A percentile compares a stretch with the other conserved stretches of the same genome.
Evolutionary conservation across 2,888 invertebrate species (phyloP).

Genomic region (Agrotis exclamationis): DNA sequence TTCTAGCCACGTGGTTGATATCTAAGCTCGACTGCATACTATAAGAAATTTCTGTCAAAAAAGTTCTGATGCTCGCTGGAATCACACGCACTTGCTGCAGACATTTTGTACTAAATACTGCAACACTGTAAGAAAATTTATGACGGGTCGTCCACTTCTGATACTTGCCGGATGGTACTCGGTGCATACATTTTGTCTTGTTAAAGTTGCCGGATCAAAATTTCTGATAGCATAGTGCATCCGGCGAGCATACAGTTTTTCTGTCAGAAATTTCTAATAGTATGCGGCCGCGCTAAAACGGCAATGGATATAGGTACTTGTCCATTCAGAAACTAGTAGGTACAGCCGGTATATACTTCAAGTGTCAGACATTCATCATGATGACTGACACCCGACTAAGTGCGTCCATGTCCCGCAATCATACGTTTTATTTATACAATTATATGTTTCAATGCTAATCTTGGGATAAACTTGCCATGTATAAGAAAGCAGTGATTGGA

Average conservation of each 20-base stretch:
- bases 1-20: constrained; percentile 53
- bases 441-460: constrained; percentile 60
- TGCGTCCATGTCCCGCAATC: constrained; percentile 55
- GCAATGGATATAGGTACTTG: constrained; percentile 59
- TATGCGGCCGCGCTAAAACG: constrained; percentile 16
- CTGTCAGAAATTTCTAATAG: too few relatives aligned
- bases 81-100: too few relatives aligned
- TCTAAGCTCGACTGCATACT: constrained; percentile 9
- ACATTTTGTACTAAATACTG: too few relatives aligned
- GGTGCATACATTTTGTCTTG: too few relatives aligned
- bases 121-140: too few relatives aligned
- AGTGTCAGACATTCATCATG: constrained; percentile 61
- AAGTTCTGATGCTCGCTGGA: too few relatives aligned
- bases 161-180: too few relatives aligned
- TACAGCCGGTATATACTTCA: constrained; percentile 59
- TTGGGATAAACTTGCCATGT: constrained; percentile 40
- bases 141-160: too few relatives aligned
- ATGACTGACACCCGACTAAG: constrained; percentile 57
- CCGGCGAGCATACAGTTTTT: too few relatives aligned
- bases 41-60: too few relatives aligned
- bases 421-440: constrained; percentile 62
- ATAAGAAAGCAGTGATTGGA: constrained; percentile 32
- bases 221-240: too few relatives aligned
- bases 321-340: constrained; percentile 50
- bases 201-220: too few relatives aligned